Evolutionary conservation across 37 sponge, comb jelly and placozoan species (phyloP), one percentile per base, ranked within the genome.

Genomic region (Aplysina aerophoba): DNA sequence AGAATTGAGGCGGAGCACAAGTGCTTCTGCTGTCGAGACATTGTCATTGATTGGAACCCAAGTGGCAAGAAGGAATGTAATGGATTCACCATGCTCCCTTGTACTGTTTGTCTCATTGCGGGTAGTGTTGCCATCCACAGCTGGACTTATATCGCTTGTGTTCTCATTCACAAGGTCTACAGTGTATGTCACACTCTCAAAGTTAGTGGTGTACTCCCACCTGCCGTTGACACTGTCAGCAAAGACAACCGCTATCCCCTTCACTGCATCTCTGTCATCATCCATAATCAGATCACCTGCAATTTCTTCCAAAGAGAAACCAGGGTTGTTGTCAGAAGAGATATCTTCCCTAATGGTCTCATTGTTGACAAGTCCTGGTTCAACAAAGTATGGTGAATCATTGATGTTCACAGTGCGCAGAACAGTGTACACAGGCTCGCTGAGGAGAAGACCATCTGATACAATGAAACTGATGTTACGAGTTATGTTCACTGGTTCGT

Each of bases 311-410:
- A 96, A 55, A 0, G 94, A 89, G 85, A 94, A 89, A 4, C 97
- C 97, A 77, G 79, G 79, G 75, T 93, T 96, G 8, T 41, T 22
- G 0, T 80, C 55, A 63, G 65, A 28, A 28, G 54, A 25, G 0
- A 90, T 71, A 80, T 96, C 92, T 63, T 96, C 97, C 0, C 31
- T 35, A 58, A 92, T 91, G 19, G 40, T 44, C 0, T 87, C 80
- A n/a, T 67, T 31, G 68, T 78, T 85, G 30, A 87, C 86, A 0
- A 63, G 20, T 24, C 71, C 81, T 3, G 85, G 85, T 15, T 56
- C 13, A 66, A 88, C 91, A 75, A 96, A 87, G 78, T 75, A 94
- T 0, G 97, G 97, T 28, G 97, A 89, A 60, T 96, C 97, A 65
- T 96, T 96, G 59, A 96, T 69, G 67, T 85, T 72, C 6, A 73